Conservation (phyloP, 2,797 vertebrate species). For the Sebastes variabilis region DNA sequence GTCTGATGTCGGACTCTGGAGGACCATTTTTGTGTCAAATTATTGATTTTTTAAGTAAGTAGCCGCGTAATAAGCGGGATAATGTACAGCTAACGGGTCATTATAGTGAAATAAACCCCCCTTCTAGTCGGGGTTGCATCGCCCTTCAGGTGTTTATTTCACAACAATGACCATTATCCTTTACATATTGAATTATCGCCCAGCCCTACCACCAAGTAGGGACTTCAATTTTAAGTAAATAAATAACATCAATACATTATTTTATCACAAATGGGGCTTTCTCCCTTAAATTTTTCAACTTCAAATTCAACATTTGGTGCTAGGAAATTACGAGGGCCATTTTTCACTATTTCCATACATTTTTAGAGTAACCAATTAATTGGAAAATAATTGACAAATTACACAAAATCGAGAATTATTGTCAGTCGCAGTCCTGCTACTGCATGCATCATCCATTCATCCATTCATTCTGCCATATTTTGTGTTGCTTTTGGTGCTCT, state of each 20-base stretch:
- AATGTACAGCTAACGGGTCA: no score
- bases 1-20: no score
- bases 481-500: background rate
- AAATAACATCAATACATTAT: background rate
- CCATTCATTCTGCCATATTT: background rate
- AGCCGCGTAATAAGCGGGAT: no score
- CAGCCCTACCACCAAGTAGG: accelerated
- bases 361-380: background rate
- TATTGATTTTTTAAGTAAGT: no score
- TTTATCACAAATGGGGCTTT: background rate
- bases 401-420: background rate
- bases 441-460: background rate
- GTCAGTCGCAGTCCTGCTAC: background rate
- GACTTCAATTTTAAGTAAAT: background rate
- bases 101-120: no score
- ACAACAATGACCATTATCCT: no score
- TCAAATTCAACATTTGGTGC: background rate
- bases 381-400: background rate
- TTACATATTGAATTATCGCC: no score
- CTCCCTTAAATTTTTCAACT: background rate
- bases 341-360: background rate
- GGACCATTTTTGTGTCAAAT: no score
- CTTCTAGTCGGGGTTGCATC: no score
- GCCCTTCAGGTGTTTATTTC: no score
- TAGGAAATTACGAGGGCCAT: background rate